These are phyloP conservation scores for Chironomus riparius DNA, from an alignment of 2,888 invertebrate genomes.

Conservation along the genomic window DNA sequence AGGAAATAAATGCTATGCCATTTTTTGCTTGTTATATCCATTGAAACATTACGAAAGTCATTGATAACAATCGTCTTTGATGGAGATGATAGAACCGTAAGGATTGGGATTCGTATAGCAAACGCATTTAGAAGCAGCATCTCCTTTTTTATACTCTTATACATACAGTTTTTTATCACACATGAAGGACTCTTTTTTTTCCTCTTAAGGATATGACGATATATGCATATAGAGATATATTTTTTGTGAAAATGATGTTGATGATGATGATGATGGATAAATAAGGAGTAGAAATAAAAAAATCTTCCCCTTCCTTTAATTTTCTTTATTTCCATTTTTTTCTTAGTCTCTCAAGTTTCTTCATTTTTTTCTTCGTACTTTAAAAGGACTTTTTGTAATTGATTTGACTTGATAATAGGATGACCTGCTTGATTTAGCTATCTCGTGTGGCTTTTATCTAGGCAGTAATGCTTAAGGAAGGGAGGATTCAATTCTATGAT, in stretches of 20 bases:
- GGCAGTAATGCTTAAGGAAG: too few relatives aligned
- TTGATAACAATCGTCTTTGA: not conserved
- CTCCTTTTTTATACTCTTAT: not conserved
- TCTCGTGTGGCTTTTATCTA: too few relatives aligned
- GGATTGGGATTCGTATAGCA: not conserved
- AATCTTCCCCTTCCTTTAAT: not conserved
- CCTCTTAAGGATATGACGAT: too few relatives aligned
- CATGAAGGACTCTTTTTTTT: not conserved
- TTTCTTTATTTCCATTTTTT: not conserved
- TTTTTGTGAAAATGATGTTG: not conserved
- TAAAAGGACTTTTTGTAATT: not conserved
- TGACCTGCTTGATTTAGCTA: too few relatives aligned
- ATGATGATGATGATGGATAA: not conserved
- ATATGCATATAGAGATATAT: not conserved
- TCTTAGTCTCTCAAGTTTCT: not conserved
- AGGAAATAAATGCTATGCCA: not conserved
- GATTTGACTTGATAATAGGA: too few relatives aligned
- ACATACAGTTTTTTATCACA: not conserved
- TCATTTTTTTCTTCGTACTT: not conserved
- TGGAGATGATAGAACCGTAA: not conserved
- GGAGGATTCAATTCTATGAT: too few relatives aligned
- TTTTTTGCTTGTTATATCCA: not conserved
- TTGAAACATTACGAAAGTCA: not conserved
- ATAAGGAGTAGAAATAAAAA: not conserved
- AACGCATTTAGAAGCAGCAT: too few relatives aligned